phyloP scores from a whole-genome alignment of 2,113 vertebrate species.

The Junco hyemalis region DNA sequence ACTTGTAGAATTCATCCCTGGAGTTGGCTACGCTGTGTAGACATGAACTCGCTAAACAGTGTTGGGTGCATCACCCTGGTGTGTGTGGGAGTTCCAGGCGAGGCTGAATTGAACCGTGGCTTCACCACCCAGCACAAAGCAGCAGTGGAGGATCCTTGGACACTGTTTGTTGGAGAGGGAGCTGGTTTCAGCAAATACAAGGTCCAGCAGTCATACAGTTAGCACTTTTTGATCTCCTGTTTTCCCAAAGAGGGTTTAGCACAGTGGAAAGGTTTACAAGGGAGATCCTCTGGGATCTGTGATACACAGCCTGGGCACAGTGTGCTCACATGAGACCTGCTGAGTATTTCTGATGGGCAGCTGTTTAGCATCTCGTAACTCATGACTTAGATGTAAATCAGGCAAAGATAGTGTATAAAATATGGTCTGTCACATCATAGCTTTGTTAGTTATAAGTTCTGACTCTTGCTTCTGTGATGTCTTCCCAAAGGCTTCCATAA shows the following conservation, averaged over 20 bases:
- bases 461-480: not conserved
- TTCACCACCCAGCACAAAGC: fast-evolving
- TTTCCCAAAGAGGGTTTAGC: not conserved
- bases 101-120: fast-evolving
- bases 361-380: not conserved
- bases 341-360: not conserved
- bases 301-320: fast-evolving
- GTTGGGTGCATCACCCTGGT: fast-evolving
- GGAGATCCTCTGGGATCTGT: not conserved
- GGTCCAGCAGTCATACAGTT: not conserved
- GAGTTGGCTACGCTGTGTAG: not conserved
- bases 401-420: not conserved
- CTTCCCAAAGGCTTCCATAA: not conserved
- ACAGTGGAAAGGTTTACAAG: not conserved
- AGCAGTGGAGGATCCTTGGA: not conserved
- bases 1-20: not conserved
- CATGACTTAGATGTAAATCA: not conserved
- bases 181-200: not conserved
- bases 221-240: not conserved
- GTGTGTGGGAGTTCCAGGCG: not conserved
- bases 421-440: not conserved
- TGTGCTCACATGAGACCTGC: not conserved
- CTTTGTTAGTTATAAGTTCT: not conserved
- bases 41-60: fast-evolving
- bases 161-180: not conserved